These are phyloP conservation scores for Pediacus dermestoides DNA, from an alignment of 2,888 invertebrate species.

Conservation along the genomic window DNA sequence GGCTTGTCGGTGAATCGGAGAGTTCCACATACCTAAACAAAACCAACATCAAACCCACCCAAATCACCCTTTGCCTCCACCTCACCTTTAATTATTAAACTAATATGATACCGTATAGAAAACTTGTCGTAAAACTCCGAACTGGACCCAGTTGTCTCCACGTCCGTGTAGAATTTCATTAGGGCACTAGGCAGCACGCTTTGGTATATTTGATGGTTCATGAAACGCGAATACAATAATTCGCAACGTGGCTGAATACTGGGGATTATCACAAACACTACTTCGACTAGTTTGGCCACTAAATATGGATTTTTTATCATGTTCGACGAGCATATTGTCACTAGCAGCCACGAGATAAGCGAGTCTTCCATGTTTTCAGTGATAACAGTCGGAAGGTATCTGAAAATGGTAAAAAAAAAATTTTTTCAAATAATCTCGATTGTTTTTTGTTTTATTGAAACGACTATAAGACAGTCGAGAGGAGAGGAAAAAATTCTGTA, in stretches of 20 bases:
- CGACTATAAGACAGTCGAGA: not conserved
- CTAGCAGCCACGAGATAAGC: slow-evolving; percentile 82
- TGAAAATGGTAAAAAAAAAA: slow-evolving; percentile 39
- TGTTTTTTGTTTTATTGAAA: slow-evolving; percentile 4
- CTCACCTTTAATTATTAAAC: slow-evolving; percentile 82
- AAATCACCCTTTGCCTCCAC: slow-evolving; percentile 1
- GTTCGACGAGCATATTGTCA: slow-evolving; percentile 85
- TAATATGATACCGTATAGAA: slow-evolving; percentile 96
- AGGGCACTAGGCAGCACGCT: slow-evolving; percentile 80
- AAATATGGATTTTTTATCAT: slow-evolving; percentile 95
- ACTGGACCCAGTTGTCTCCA: slow-evolving; percentile 95
- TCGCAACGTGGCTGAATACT: slow-evolving; percentile 57
- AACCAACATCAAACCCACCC: slow-evolving; percentile 4
- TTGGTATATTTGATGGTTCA: slow-evolving; percentile 83
- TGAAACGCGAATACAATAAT: slow-evolving; percentile 67
- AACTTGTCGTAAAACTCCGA: slow-evolving; percentile 99
- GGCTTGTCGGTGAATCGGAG: slow-evolving; percentile 79
- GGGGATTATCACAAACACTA: slow-evolving; percentile 75
- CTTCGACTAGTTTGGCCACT: slow-evolving; percentile 93
- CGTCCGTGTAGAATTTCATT: slow-evolving; percentile 98
- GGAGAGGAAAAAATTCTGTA: not conserved
- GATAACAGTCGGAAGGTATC: slow-evolving; percentile 72
- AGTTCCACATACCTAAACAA: slow-evolving; percentile 77
- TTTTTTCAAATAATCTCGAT: slow-evolving; percentile 8
- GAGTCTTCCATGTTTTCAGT: slow-evolving; percentile 76